Evolutionary conservation across 2,888 invertebrate genomes (phyloP).

Genomic region (Deroplatys truncata): DNA sequence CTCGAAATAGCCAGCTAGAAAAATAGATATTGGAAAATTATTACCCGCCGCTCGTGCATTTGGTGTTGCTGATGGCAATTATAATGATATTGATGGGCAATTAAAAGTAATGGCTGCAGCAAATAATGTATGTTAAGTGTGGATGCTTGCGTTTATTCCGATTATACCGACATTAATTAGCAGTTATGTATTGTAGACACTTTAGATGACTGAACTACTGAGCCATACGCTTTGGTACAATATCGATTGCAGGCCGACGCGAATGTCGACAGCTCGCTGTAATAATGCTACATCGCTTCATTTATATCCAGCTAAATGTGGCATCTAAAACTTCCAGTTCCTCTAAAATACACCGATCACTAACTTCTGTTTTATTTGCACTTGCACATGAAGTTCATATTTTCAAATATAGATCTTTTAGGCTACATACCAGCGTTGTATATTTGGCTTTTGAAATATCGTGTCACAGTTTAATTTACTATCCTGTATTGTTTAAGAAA

Average conservation of each 20-base stretch:
- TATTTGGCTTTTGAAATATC: too few relatives aligned
- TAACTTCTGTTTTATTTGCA: too few relatives aligned
- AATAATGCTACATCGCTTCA: neutral
- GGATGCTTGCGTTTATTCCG: neutral
- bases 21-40: neutral
- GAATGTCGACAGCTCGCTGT: neutral
- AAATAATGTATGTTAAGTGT: neutral
- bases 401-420: too few relatives aligned
- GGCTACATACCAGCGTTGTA: too few relatives aligned
- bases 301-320: too few relatives aligned
- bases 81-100: neutral
- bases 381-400: too few relatives aligned
- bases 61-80: neutral
- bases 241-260: neutral
- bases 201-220: neutral
- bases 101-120: neutral
- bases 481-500: too few relatives aligned
- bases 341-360: too few relatives aligned
- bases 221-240: neutral
- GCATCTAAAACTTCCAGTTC: too few relatives aligned
- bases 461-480: too few relatives aligned
- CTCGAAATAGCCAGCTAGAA: neutral
- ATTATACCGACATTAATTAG: neutral
- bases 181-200: neutral
- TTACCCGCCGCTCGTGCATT: neutral